These are phyloP conservation scores for Calameuta filiformis DNA, from an alignment of 2,888 invertebrate species.

Conservation along the genomic window DNA sequence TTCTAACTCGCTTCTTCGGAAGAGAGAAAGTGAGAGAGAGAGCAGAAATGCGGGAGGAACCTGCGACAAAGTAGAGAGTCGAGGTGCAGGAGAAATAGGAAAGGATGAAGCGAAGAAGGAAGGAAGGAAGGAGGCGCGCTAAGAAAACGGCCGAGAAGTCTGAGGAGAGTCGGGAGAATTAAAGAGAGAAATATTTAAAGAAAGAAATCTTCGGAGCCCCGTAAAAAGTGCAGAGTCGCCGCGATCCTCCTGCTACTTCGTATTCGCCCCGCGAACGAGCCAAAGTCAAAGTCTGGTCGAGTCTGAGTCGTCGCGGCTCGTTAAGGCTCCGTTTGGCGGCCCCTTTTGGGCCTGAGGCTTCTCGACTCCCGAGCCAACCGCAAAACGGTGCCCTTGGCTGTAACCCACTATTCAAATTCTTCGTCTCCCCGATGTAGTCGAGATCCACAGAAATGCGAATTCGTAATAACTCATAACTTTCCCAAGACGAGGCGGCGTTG, in stretches of 20 bases:
- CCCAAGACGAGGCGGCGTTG: too few relatives aligned
- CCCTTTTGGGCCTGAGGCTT: constrained; percentile 14
- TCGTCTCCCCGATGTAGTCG: too few relatives aligned
- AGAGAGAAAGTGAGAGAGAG: too few relatives aligned
- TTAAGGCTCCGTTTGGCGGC: constrained; percentile 22
- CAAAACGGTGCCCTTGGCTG: constrained; percentile 10
- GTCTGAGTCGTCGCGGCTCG: constrained; percentile 26
- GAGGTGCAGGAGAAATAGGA: too few relatives aligned
- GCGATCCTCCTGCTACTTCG: constrained; percentile 26
- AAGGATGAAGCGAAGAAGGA: neutral
- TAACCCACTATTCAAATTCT: neutral
- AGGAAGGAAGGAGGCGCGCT: neutral
- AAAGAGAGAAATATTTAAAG: constrained; percentile 17
- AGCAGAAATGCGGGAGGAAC: too few relatives aligned
- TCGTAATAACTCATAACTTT: too few relatives aligned
- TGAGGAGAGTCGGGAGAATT: too few relatives aligned
- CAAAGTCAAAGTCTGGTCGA: constrained; percentile 38
- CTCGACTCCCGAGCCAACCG: constrained; percentile 7
- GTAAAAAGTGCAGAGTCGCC: constrained; percentile 20
- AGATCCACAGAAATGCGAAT: too few relatives aligned
- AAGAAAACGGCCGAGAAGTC: neutral
- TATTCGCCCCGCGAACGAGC: constrained; percentile 31
- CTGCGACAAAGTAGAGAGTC: too few relatives aligned
- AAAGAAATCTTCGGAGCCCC: constrained; percentile 26
- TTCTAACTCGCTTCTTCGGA: too few relatives aligned